Conservation (phyloP, 2,888 invertebrate genomes). For the Protodeltote pygarga region DNA sequence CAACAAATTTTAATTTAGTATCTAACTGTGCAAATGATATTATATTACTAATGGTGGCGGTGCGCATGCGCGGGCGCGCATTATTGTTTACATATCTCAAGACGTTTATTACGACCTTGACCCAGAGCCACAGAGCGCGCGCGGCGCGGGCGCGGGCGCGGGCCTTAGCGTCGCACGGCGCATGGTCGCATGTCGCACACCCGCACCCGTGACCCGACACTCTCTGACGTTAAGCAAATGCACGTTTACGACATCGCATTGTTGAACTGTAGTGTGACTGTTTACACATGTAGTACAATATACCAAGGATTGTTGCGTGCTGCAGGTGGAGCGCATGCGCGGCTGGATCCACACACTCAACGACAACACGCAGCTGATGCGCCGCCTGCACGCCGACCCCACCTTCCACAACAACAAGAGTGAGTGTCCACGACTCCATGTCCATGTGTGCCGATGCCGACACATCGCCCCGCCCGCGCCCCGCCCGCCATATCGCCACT, state of each 20-base stretch:
- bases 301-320: too few species aligned
- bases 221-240: too few species aligned
- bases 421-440: constrained; percentile 45
- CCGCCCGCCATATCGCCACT: background rate
- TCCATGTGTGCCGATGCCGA: background rate
- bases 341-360: constrained; percentile 82
- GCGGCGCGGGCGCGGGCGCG: too few species aligned
- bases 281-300: background rate
- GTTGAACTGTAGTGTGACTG: background rate
- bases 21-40: constrained; percentile 2
- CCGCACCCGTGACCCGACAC: too few species aligned
- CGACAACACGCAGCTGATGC: constrained; percentile 79
- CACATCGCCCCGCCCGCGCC: too few species aligned
- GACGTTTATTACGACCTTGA: too few species aligned
- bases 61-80: background rate
- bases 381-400: constrained; percentile 87
- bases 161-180: too few species aligned
- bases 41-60: background rate
- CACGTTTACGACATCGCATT: too few species aligned
- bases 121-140: too few species aligned
- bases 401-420: constrained; percentile 77
- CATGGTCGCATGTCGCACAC: too few species aligned
- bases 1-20: constrained; percentile 2
- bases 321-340: constrained; percentile 82
- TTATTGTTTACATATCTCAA: too few species aligned